Percentiles rank a stretch among this genome's conserved stretches.
These are phyloP conservation scores for Heliconius charithonia DNA, from an alignment of 2,888 invertebrate species.

Conservation along the genomic window DNA sequence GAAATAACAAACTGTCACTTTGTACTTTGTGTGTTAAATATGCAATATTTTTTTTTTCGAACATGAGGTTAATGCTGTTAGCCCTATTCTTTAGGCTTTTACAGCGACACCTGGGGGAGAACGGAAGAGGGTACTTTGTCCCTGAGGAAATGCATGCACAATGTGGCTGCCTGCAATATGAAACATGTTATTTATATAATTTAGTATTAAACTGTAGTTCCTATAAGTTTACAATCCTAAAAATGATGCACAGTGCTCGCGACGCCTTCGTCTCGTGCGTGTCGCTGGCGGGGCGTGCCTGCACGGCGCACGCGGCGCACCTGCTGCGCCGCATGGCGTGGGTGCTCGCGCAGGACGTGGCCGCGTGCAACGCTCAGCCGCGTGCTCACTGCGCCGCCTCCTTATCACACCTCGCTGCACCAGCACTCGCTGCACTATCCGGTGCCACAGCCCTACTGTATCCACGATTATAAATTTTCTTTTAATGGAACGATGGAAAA, in stretches of 20 bases:
- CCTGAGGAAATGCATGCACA: no score
- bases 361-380: conserved; percentile 68
- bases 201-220: not conserved
- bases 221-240: not conserved
- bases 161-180: no score
- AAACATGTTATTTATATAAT: no score
- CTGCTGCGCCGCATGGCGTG: conserved; percentile 74
- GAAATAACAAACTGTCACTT: no score
- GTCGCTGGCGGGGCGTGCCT: conserved; percentile 64
- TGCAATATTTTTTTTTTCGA: no score
- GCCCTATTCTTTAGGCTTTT: no score
- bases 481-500: not conserved
- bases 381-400: conserved; percentile 66
- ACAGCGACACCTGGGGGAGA: no score
- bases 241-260: conserved; percentile 60
- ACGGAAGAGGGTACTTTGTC: no score
- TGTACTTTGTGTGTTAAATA: no score
- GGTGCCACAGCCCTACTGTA: conserved; percentile 59
- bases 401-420: conserved; percentile 52
- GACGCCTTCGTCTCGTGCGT: conserved; percentile 74
- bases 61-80: no score
- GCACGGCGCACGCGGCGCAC: conserved; percentile 62
- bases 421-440: conserved; percentile 64
- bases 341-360: conserved; percentile 76
- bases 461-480: conserved; percentile 46